Base-by-base conservation (phyloP, 1,140 invertebrate species). In the Cephus cinctus region DNA sequence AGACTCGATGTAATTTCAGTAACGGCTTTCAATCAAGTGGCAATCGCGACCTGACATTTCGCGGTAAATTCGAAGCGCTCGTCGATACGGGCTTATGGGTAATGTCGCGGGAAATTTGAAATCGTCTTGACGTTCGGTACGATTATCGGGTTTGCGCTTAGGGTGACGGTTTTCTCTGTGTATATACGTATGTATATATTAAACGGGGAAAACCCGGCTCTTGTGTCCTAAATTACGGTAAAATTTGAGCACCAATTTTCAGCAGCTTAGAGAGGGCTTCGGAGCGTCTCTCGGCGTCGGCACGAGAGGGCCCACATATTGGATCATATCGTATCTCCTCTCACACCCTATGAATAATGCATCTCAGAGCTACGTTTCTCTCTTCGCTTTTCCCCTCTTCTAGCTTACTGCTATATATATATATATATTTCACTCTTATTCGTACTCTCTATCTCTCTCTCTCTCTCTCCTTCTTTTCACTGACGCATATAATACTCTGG, bases 281-380 rank as follows among this genome's bases (percentile, higher is more conserved):
- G 50, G 35, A 42, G 43, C 50, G 46, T 41, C 40, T 42, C 35
- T 31, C 27, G 32, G 49, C 56, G 40, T 8, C 39, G 23, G 14
- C 38, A 8, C 12, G 22, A 21, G 39, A 31, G 20, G 40, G n/a
- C 4, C 54, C 69, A 73, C 74, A 75, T 76, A 76, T 75, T 76
- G 74, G 74, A 75, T 74, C 73, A 75, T 75, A 74, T 73, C 73
- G 69, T 73, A 73, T 75, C 69, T 75, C n/a, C n/a, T 71, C 66
- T 74, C 66, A 59, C 60, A 59, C 54, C 57, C 59, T 61, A 75
- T 75, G 74, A 76, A 76, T 76, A 72, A 76, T 76, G 69, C 72
- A 76, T 76, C 65, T 62, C 47, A 59, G 65, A 68, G 61, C 41
- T 41, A 22, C 43, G 30, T 22, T 34, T 41, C 40, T 32, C 23